Evolutionary conservation across 2,797 vertebrate genomes (phyloP), one percentile per base, ranked within the genome.

Genomic region (Alcedo quadribrachys): DNA sequence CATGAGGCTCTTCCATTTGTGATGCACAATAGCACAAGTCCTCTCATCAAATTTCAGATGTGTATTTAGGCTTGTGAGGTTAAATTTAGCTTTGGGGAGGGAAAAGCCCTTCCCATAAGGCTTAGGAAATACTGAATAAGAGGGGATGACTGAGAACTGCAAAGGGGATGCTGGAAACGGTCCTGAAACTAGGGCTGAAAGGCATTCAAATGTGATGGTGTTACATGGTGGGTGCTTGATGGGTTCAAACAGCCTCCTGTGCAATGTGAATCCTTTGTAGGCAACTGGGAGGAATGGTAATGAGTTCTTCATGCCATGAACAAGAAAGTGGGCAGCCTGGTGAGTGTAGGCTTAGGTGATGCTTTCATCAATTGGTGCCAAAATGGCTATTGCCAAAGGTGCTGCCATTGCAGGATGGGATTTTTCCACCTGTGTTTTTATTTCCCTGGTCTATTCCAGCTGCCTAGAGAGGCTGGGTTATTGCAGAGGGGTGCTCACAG

Each of bases 1-100:
- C 2, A 0, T 8, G 53, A 40, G 24, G 9, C 62, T 9, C 1
- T 12, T 33, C 42, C 8, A 1, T 21, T 32, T 43, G 16, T 1
- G 0, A 15, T 4, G 63, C 21, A 17, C 20, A 8, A 3, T 7
- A 25, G 43, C 62, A 8, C 6, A 5, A 61, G 28, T 21, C 17
- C 24, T 76, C 37, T 27, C 37, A 20, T 19, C 51, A 55, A 17
- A 76, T 61, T 61, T 69, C 35, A 8, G 19, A 3, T 20, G 46
- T 53, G 5, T 11, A 3, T 51, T 77, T 57, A 40, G 65, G 24
- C 17, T 51, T 17, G 6, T 33, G 61, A 43, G 57, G 12, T 48
- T 69, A 53, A 54, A 45, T 71, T 45, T 40, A 2, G 42, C 35
- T 48, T 40, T 5, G 5, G 9, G 21, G 17, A 3, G 13, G 15